These are phyloP conservation scores for Beris morrisii DNA, from an alignment of 2,888 invertebrate species.

Conservation along the genomic window DNA sequence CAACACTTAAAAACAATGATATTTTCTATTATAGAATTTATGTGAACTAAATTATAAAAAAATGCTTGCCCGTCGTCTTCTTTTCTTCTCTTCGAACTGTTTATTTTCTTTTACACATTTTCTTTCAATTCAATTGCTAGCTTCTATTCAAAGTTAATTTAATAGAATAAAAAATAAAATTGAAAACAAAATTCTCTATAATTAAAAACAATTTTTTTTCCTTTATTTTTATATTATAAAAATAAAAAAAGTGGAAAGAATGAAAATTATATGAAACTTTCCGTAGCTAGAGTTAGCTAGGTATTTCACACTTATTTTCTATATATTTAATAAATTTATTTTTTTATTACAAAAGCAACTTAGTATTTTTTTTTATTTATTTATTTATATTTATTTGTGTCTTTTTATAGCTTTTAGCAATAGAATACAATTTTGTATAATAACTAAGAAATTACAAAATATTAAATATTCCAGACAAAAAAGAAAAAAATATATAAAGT, in stretches of 20 bases:
- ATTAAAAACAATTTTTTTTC: constrained; percentile 20
- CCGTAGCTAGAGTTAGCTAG: constrained; percentile 27
- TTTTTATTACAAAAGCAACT: constrained; percentile 20
- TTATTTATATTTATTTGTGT: background rate
- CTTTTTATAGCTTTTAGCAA: too few relatives aligned
- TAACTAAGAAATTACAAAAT: too few relatives aligned
- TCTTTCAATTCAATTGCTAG: too few relatives aligned
- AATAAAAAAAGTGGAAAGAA: constrained; percentile 11
- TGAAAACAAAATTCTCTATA: background rate
- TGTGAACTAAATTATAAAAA: too few relatives aligned
- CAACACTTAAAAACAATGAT: too few relatives aligned
- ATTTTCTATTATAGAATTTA: too few relatives aligned
- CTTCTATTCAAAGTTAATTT: constrained; percentile 10
- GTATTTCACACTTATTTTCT: constrained; percentile 19
- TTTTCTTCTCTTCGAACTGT: too few relatives aligned
- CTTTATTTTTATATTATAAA: constrained; percentile 8
- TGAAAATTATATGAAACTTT: constrained; percentile 20
- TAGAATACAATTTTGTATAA: too few relatives aligned
- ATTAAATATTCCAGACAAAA: too few relatives aligned
- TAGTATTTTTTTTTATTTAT: constrained; percentile 18
- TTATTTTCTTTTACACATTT: too few relatives aligned
- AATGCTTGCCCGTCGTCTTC: too few relatives aligned
- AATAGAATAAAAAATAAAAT: constrained; percentile 12
- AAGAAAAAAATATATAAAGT: too few relatives aligned
- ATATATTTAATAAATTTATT: constrained; percentile 16